Conservation (phyloP, 2,888 invertebrate genomes). For the Incurvaria masculella region DNA sequence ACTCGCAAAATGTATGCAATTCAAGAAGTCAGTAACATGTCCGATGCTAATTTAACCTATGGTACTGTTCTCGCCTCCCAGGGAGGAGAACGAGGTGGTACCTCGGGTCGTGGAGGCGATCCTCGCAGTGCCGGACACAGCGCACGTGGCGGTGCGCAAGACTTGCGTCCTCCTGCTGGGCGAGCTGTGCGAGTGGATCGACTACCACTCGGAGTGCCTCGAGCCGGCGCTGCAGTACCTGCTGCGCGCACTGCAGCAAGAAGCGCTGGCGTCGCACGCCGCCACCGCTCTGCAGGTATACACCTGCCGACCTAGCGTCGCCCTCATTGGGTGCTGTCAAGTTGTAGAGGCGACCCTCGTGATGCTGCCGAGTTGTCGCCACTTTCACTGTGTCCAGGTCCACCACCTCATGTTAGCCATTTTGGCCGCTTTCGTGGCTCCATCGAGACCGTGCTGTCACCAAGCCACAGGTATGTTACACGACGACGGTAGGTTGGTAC, state of each 20-base stretch:
- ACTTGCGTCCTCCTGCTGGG: constrained; percentile 87
- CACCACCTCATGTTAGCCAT: too few relatives aligned
- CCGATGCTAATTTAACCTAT: not conserved
- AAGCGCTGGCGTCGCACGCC: constrained; percentile 73
- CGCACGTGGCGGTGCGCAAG: constrained; percentile 84
- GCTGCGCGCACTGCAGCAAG: constrained; percentile 67
- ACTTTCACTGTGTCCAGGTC: too few relatives aligned
- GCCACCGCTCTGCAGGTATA: constrained; percentile 75
- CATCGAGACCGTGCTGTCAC: too few relatives aligned
- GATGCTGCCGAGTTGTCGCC: too few relatives aligned
- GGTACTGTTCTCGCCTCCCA: constrained; percentile 29
- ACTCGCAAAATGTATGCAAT: too few relatives aligned
- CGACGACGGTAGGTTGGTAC: too few relatives aligned
- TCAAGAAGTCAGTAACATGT: too few relatives aligned
- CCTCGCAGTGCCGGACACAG: constrained; percentile 74
- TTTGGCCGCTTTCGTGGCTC: too few relatives aligned
- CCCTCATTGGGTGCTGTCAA: too few relatives aligned
- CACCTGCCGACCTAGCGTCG: too few relatives aligned
- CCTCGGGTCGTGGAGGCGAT: constrained; percentile 93
- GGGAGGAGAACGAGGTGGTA: constrained; percentile 88
- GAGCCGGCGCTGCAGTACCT: constrained; percentile 81
- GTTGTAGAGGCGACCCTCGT: too few relatives aligned
- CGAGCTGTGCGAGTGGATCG: constrained; percentile 94
- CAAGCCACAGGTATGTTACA: too few relatives aligned
- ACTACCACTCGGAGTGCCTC: constrained; percentile 76